Base-by-base conservation (phyloP, 1,140 invertebrate genomes). In the Drosophila bifasciata region DNA sequence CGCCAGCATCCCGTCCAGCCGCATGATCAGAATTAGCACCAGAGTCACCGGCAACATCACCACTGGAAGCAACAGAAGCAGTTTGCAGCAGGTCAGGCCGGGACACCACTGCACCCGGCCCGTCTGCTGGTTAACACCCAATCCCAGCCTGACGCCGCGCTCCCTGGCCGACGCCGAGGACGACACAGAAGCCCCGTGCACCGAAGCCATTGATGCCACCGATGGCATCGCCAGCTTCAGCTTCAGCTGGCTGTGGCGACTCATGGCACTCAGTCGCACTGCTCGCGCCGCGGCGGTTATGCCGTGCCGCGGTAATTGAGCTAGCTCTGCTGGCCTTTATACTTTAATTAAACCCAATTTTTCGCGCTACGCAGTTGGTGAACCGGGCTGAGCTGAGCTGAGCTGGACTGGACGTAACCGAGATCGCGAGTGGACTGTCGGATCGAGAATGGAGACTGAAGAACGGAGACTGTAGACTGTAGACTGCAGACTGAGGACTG, bases 101-200 rank as follows among this genome's bases (percentile, higher is more conserved):
- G 90, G 89, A 80, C 90, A 91, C 90, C 90, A 91, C 49, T 91
- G 90, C n/a, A 91, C 50, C 2, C 90, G 90, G 16, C 90, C 90
- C 5, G 86, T 91, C n/a, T 76, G 79, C 53, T 76, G 68, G 55
- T 91, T 91, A 7, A 91, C 79, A 7, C 90, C 90, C 21, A 91
- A 53, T 4, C 81, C 76, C 52, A 91, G 46, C 43, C 76, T 85
- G 6, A 84, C 60, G n/a, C 74, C 52, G 3, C 63, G 64, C 17
- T 23, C 59, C 51, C 23, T 21, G 39, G 1, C 2, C 9, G 43
- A 32, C 17, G 19, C 17, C 7, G n/a, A 46, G n/a, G 56, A 43
- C 3, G 23, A 28, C 13, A 17, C 13, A 7, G 32, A 2, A n/a
- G 32, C 11, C 8, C 58, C 51, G 48, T 90, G 86, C 40, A 90